phyloP scores from a whole-genome alignment of 2,797 vertebrate species.

The Brotula barbata region DNA sequence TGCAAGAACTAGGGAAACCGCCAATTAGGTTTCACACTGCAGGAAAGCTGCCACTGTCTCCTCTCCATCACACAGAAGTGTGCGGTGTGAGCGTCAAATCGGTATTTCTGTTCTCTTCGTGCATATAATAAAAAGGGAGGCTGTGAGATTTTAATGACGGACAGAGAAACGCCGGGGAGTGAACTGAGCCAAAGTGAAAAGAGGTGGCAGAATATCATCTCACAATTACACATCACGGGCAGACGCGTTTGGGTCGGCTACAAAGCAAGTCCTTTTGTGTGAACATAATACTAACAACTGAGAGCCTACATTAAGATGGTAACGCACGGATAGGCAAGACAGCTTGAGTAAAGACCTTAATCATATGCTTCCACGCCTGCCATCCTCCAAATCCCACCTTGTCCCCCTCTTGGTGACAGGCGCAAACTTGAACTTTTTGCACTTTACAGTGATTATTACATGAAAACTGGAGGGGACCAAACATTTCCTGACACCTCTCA shows the following conservation, averaged over 20 bases:
- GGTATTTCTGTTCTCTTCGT: slow-evolving; percentile 33
- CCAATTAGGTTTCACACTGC: slow-evolving; percentile 66
- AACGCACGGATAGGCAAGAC: slow-evolving; percentile 47
- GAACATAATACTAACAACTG: slow-evolving; percentile 38
- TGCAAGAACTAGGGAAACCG: slow-evolving; percentile 50
- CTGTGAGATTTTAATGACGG: slow-evolving; percentile 45
- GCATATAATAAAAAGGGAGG: slow-evolving; percentile 15
- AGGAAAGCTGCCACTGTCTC: slow-evolving; percentile 45
- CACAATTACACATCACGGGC: slow-evolving; percentile 30
- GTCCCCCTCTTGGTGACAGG: slow-evolving; percentile 46
- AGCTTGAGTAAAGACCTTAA: slow-evolving; percentile 60
- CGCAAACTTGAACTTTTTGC: slow-evolving; percentile 48
- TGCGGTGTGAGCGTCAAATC: slow-evolving; percentile 60
- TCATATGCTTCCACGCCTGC: slow-evolving; percentile 39
- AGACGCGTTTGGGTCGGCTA: slow-evolving; percentile 38
- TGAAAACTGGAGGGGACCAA: slow-evolving; percentile 49
- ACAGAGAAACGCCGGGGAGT: slow-evolving; percentile 27
- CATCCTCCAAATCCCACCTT: slow-evolving; percentile 41
- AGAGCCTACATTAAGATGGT: slow-evolving; percentile 47
- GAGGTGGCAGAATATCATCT: slow-evolving; percentile 41
- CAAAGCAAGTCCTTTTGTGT: slow-evolving; percentile 44
- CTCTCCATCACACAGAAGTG: slow-evolving; percentile 34
- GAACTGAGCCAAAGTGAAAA: slow-evolving; percentile 43
- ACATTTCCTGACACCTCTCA: slow-evolving; percentile 49
- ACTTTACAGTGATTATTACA: slow-evolving; percentile 40